phyloP scores from a whole-genome alignment of 1,140 invertebrate species.

The Polypedilum vanderplanki region DNA sequence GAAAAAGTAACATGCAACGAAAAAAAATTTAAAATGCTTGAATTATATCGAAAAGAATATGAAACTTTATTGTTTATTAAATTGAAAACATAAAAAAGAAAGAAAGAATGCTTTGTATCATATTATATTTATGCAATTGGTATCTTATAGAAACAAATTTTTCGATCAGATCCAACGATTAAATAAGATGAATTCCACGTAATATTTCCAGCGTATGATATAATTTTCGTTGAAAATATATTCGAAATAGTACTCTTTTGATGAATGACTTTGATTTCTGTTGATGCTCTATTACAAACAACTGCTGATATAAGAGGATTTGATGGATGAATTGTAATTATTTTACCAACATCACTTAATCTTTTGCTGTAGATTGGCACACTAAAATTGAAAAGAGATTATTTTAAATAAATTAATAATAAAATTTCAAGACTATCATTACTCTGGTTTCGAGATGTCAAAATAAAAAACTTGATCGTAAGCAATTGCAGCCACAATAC shows the following conservation, averaged over 20 bases:
- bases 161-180: neutral
- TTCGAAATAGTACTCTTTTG: conserved; percentile 17
- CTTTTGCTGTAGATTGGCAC: neutral
- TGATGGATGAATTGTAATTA: neutral
- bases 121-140: neutral
- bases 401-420: neutral
- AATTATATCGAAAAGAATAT: no score
- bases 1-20: no score
- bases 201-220: neutral
- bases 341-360: conserved; percentile 1
- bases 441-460: conserved; percentile 1
- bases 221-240: conserved; percentile 20
- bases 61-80: no score
- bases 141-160: conserved; percentile 21
- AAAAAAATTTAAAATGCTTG: no score
- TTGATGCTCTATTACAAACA: neutral
- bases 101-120: no score
- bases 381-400: neutral
- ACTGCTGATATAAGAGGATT: neutral
- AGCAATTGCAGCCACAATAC: neutral
- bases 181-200: neutral
- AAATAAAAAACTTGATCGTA: neutral
- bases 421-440: neutral
- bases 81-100: no score
- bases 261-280: neutral